Conservation (phyloP, 1,140 invertebrate genomes). For the Oncopeltus fasciatus region DNA sequence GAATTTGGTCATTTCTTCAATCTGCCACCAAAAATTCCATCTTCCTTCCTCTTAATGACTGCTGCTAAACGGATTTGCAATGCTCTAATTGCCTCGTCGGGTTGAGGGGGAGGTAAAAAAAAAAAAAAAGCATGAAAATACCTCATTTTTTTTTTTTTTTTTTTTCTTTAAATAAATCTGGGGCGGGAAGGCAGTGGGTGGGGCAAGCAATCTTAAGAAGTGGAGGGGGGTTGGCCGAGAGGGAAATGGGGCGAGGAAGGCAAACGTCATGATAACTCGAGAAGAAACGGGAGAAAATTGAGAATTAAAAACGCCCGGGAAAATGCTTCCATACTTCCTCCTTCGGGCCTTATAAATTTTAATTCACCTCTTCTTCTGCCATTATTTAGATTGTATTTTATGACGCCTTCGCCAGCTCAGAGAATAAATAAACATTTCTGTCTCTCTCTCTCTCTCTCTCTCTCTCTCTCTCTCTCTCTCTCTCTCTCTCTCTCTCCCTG, state of each 20-base stretch:
- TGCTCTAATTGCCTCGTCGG: neutral
- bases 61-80: neutral
- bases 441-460: slow-evolving; percentile 23
- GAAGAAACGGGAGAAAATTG: slow-evolving; percentile 1
- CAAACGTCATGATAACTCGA: neutral
- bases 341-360: too few relatives aligned
- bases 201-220: neutral
- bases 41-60: neutral
- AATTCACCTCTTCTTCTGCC: too few relatives aligned
- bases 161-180: neutral
- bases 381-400: too few relatives aligned
- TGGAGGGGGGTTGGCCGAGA: neutral
- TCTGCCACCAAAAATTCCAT: neutral
- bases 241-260: neutral
- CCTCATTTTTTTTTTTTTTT: too few relatives aligned
- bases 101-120: too few relatives aligned
- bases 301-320: slow-evolving; percentile 15
- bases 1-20: too few relatives aligned
- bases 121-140: too few relatives aligned
- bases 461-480: slow-evolving; percentile 22
- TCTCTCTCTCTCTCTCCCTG: slow-evolving; percentile 18
- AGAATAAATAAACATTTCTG: neutral
- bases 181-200: neutral
- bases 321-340: neutral
- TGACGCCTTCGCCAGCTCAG: neutral